Evolutionary conservation across 2,888 invertebrate species (phyloP), one percentile per base, ranked within the genome.

Genomic region (Dendrolimus pini): DNA sequence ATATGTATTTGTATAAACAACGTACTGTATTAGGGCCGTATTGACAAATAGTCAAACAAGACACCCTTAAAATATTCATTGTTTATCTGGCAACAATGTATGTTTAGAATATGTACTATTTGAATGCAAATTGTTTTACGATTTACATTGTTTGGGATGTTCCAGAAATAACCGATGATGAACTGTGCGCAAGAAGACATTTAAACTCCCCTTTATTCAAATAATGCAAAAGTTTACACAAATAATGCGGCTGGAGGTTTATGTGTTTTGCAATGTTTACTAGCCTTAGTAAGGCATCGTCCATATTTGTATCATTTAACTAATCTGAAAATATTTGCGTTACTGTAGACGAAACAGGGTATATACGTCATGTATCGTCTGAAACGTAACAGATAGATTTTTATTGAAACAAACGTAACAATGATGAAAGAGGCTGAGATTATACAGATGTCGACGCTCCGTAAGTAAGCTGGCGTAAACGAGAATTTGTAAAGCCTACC

Each of bases 11-110:
- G 9, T 6, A 47, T 47, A 72, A 74, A 74, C 72, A 75, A 65
- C 61, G 59, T 69, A 65, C 65, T 68, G 64, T 62, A 75, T 47
- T 2, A 84, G 85, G 85, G 81, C 78, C 70, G 57, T 83, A 77
- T 89, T 86, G 79, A 80, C 77, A 87, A 88, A 88, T 79, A 87
- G 79, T 80, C 77, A 87, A 88, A 88, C 79, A 87, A 61, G 66
- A 62, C 62, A 71, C 78, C 81, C 79, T 82, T 80, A 74, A 71
- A 74, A 77, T 74, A 77, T 75, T 77, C 79, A 78, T 83, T 88
- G 86, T 86, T 78, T 81, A 77, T 68, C 66, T 68, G 64, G 69
- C 74, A 79, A 85, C 83, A 82, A 78, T 78, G 78, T 75, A 60
- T 79, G 75, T 80, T 80, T 81, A 74, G 72, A 69, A 70, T 72